Evolutionary conservation across 2,113 vertebrate genomes (phyloP).

Genomic region (Labrus mixtus): DNA sequence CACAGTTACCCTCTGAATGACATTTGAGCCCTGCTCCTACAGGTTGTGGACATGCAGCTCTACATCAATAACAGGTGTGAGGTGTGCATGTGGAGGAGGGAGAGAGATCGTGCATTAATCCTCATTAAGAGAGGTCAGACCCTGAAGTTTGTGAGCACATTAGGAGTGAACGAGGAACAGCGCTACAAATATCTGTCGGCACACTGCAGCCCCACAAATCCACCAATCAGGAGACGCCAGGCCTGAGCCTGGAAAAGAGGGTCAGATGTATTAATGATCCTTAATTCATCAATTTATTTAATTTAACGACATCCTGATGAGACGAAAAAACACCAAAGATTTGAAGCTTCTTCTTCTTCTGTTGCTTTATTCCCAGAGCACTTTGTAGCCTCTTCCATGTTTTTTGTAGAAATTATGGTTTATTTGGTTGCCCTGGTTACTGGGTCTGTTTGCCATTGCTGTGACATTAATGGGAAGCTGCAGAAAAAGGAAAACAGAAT

Average conservation of each 20-base stretch:
- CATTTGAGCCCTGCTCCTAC: too few species aligned
- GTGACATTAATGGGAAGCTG: slow-evolving; percentile 65
- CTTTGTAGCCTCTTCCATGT: slow-evolving; percentile 40
- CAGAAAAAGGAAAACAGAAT: background rate
- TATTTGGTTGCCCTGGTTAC: slow-evolving; percentile 43
- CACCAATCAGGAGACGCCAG: slow-evolving; percentile 31
- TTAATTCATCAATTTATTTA: slow-evolving; percentile 40
- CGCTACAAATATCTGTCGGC: slow-evolving; percentile 53
- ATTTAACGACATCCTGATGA: background rate
- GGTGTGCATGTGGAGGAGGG: background rate
- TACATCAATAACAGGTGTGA: too few species aligned
- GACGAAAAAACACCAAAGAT: slow-evolving; percentile 56
- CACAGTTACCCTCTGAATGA: too few species aligned
- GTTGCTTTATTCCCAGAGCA: slow-evolving; percentile 12
- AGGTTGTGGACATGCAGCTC: too few species aligned
- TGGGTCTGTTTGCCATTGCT: slow-evolving; percentile 42
- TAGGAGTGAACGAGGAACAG: slow-evolving; percentile 37
- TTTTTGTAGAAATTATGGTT: slow-evolving; percentile 18
- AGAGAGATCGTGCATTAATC: slow-evolving; percentile 74
- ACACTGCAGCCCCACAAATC: slow-evolving; percentile 35
- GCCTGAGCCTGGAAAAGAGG: background rate
- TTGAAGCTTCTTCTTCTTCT: slow-evolving; percentile 5
- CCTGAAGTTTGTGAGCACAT: slow-evolving; percentile 55
- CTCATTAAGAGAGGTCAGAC: slow-evolving; percentile 69
- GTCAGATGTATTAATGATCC: slow-evolving; percentile 26